Evolutionary conservation across 2,113 vertebrate genomes (phyloP).

Genomic region (Mus pahari): DNA sequence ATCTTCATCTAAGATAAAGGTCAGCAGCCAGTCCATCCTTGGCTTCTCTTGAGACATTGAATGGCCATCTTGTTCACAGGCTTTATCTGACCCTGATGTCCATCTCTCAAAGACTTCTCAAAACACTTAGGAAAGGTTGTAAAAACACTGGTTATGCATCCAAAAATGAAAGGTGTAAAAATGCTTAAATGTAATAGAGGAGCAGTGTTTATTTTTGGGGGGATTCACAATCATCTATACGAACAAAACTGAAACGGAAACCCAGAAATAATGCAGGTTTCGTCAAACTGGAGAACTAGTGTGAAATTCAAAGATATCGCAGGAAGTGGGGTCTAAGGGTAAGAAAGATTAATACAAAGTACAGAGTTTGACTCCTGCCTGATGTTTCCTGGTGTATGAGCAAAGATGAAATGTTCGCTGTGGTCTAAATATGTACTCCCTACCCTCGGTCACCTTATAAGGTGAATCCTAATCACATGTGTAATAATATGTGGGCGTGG

Average conservation of each 20-base stretch:
- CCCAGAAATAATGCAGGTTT: background rate
- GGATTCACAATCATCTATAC: background rate
- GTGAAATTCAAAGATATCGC: background rate
- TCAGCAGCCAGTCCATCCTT: background rate
- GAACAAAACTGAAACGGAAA: background rate
- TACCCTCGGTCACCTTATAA: background rate
- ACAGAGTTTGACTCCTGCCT: background rate
- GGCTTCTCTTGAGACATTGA: background rate
- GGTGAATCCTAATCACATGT: background rate
- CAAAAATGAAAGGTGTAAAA: conserved; percentile 28
- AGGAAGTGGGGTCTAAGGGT: background rate
- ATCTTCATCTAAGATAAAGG: background rate
- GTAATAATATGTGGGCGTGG: background rate
- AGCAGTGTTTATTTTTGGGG: background rate
- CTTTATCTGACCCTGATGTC: background rate
- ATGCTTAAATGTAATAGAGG: background rate
- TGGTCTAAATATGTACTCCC: background rate
- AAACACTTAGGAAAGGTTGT: conserved; percentile 12
- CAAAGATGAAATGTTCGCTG: background rate
- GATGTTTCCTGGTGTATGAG: conserved; percentile 8
- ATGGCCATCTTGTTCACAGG: too few species aligned
- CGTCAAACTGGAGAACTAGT: background rate
- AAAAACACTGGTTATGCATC: background rate
- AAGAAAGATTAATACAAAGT: background rate
- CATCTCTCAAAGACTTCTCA: background rate